Evolutionary conservation across 2,888 invertebrate genomes (phyloP).

Genomic region (Autographa pulchrina): DNA sequence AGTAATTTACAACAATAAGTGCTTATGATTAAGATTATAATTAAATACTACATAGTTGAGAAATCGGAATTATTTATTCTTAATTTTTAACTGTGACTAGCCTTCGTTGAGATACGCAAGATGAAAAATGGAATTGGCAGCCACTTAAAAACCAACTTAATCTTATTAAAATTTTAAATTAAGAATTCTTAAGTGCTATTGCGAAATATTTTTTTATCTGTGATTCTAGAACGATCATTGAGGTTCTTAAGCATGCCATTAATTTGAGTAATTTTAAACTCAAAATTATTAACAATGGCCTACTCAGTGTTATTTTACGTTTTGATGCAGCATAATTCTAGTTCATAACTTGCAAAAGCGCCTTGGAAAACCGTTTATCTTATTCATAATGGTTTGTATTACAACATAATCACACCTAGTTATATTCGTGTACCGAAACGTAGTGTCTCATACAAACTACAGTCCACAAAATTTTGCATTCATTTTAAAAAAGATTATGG

Average conservation of each 20-base stretch:
- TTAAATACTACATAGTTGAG: conserved; percentile 47
- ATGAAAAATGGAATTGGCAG: background rate
- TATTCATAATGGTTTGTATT: too few relatives aligned
- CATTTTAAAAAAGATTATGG: too few relatives aligned
- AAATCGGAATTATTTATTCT: conserved; percentile 62
- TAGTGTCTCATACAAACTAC: background rate
- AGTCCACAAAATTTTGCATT: too few relatives aligned
- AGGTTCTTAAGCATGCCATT: background rate
- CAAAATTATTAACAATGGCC: conserved; percentile 10
- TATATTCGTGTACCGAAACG: too few relatives aligned
- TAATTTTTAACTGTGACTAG: conserved; percentile 60
- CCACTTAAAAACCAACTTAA: background rate
- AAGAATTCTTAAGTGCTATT: background rate
- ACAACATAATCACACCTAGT: too few relatives aligned
- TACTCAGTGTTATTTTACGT: conserved; percentile 9
- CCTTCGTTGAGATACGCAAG: conserved; percentile 60
- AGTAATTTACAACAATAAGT: conserved; percentile 49
- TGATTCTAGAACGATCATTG: background rate
- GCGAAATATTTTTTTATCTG: background rate
- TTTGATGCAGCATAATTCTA: conserved; percentile 7
- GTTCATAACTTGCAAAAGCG: background rate
- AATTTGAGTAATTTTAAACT: background rate
- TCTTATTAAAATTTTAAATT: background rate
- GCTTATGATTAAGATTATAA: conserved; percentile 40
- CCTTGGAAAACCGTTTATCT: background rate